Evolutionary conservation across 2,888 invertebrate species (phyloP), one percentile per base, ranked within the genome.

Genomic region (Caenorhabditis zanzibari): DNA sequence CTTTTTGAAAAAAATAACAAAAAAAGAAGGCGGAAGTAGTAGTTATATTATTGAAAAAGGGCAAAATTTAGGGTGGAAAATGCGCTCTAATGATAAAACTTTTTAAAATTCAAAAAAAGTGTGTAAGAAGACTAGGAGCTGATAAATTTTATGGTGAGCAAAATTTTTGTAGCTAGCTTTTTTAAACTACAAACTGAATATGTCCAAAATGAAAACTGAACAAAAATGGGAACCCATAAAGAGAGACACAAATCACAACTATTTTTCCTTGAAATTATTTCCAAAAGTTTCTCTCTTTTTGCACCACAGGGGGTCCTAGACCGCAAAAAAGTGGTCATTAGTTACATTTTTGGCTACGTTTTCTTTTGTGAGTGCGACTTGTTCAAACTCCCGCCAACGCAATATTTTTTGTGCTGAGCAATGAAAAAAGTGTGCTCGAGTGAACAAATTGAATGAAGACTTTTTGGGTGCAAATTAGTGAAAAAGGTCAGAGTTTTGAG

Each of bases 381-480:
- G 75, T 66, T 75, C 75, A 75, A 66, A 68, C 64, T 41, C 44
- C 74, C 74, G 56, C 74, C 74, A 28, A 64, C 74, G 28, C 56
- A n/a, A 14, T 14, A 5, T 47, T 19, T 47, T 10, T 32, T 32
- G 32, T 32, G 32, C 32, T 10, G 38, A 38, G 32, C 32, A 32
- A 38, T 38, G 5, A 10, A 26, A 26, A n/a, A 58, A 58, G 32
- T 58, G 32, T 32, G 58, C 58, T 58, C 58, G 32, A 32, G 32
- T 58, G 32, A 9, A 58, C 58, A 54, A 26, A 3, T 12, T 26
- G 54, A 54, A 54, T 26, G 49, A 19, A 22, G 22, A 54, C 19
- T 54, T 54, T 54, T 19, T 24, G 10, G 24, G 1, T 47, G 47
- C 6, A 38, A 12, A 6, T 10, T 1, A 9, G 19, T 19, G 5